Evolutionary conservation across 2,888 invertebrate genomes (phyloP).

Genomic region (Cheilosia grossa): DNA sequence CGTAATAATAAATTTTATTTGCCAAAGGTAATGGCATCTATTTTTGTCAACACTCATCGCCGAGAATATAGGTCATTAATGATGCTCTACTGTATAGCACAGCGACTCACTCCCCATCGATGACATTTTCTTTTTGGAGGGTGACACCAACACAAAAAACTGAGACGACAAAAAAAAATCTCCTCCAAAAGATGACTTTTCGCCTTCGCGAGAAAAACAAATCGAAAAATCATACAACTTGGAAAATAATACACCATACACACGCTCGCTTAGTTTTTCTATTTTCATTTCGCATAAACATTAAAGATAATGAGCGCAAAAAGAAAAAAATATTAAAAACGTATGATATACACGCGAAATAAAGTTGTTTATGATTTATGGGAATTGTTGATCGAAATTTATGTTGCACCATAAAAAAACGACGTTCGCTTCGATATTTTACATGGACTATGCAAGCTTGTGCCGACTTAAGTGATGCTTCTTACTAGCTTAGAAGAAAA

Average conservation of each 20-base stretch:
- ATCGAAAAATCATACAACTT: slow-evolving; percentile 29
- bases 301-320: slow-evolving; percentile 59
- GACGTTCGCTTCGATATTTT: slow-evolving; percentile 31
- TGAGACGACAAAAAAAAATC: background rate
- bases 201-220: slow-evolving; percentile 3
- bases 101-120: slow-evolving; percentile 30
- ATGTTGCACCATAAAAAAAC: slow-evolving; percentile 58
- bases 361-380: slow-evolving; percentile 59
- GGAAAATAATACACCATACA: slow-evolving; percentile 36
- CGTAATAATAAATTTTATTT: slow-evolving; percentile 59
- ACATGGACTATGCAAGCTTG: slow-evolving; percentile 4
- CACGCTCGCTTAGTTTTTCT: slow-evolving; percentile 26
- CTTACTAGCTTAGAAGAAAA: slow-evolving; percentile 7
- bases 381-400: slow-evolving; percentile 66
- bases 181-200: slow-evolving; percentile 23
- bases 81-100: slow-evolving; percentile 3
- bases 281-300: slow-evolving; percentile 57
- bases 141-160: slow-evolving; percentile 25
- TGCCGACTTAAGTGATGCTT: slow-evolving; percentile 8
- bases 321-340: slow-evolving; percentile 27
- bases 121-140: slow-evolving; percentile 50
- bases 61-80: slow-evolving; percentile 65
- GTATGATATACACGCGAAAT: slow-evolving; percentile 5
- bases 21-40: slow-evolving; percentile 69
- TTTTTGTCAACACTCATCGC: slow-evolving; percentile 58